Evolutionary conservation across 53 echinoderm and acorn worm species (phyloP), one percentile per base, ranked within the genome.

Genomic region (Zoroaster sp.): DNA sequence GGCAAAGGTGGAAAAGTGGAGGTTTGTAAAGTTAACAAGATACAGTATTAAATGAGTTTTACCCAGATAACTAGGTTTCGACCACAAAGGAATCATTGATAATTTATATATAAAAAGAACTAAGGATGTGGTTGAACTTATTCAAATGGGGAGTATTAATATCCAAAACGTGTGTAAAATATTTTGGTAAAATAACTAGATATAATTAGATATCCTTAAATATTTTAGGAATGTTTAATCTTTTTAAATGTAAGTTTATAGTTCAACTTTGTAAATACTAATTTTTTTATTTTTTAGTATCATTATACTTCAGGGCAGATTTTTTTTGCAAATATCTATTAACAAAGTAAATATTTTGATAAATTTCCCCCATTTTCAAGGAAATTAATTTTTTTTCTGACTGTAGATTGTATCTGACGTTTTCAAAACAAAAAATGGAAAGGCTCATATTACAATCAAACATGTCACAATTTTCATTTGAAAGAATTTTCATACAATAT

Each of bases 41-140:
- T 28, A 59, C 23, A 59, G 63, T 59, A 59, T 59, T 59, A 59
- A 59, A 10, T 21, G 63, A 7, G 30, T 59, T 21, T 59, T 59
- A 12, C 28, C 28, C 63, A 59, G 30, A 59, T 59, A 59, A 59
- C 63, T 28, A 81, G 37, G 67, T 81, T 30, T 43, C 66, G 41
- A 66, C 81, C 42, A 32, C 67, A 66, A 9, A 11, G 67, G 66
- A 32, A 81, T 66, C 81, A 66, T 67, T 81, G 25, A 40, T 66
- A 81, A 67, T 81, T 81, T 81, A 67, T 81, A 66, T 66, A 66
- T 81, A 73, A 81, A 81, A 40, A 81, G 42, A 41, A 33, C 66
- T 42, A 41, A 66, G 41, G 81, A 38, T 66, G 67, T 67, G 81
- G 81, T 66, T 81, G 66, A 44, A 41, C 67, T 38, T 66, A 55